Evolutionary conservation across 1,140 invertebrate genomes (phyloP).

Genomic region (Drosophila sturtevanti): DNA sequence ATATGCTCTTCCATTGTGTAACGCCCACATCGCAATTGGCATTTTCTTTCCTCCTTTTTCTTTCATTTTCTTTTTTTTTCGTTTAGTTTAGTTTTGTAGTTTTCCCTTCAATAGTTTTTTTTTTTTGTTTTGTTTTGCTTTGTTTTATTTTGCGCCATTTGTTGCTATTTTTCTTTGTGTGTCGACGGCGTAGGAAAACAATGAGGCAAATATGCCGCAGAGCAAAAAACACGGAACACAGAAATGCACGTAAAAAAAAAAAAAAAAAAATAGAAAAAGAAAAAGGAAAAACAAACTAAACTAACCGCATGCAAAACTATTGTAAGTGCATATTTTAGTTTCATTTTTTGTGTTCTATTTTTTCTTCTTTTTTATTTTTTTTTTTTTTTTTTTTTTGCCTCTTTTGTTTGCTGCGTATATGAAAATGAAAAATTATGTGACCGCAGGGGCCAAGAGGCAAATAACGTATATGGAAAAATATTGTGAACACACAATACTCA

Average conservation of each 20-base stretch:
- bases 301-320: slow-evolving; percentile 68
- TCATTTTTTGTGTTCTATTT: slow-evolving; percentile 6
- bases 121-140: slow-evolving; percentile 9
- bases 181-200: slow-evolving; percentile 56
- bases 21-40: slow-evolving; percentile 42
- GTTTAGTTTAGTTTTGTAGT: slow-evolving; percentile 14
- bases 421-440: slow-evolving; percentile 77
- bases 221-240: slow-evolving; percentile 17
- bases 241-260: slow-evolving; percentile 11
- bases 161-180: slow-evolving; percentile 75
- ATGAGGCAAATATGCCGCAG: slow-evolving; percentile 39
- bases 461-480: slow-evolving; percentile 57
- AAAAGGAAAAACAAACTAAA: slow-evolving; percentile 14
- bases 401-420: slow-evolving; percentile 58
- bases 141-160: slow-evolving; percentile 58
- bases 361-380: background rate
- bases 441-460: slow-evolving; percentile 68
- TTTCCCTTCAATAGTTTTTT: background rate
- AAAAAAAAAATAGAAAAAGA: background rate
- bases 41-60: slow-evolving; percentile 37
- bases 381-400: slow-evolving; percentile 19
- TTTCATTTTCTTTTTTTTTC: slow-evolving; percentile 13
- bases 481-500: slow-evolving; percentile 21
- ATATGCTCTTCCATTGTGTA: slow-evolving; percentile 2
- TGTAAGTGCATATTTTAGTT: slow-evolving; percentile 62